Conservation (phyloP, 2,113 vertebrate genomes). For the Rhinoderma darwinii region DNA sequence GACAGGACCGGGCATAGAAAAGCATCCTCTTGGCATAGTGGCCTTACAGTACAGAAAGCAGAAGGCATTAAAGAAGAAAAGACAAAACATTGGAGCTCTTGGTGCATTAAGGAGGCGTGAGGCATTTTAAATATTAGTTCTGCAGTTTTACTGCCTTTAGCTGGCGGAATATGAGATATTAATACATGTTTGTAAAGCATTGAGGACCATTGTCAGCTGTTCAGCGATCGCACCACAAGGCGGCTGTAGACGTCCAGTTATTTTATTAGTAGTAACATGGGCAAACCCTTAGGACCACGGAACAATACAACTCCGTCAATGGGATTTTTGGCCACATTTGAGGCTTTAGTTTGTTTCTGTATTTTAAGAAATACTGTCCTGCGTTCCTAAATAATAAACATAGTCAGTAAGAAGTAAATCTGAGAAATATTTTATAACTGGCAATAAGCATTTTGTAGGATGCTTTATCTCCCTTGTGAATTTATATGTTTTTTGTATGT, state of each 20-base stretch:
- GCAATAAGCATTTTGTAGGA: background rate
- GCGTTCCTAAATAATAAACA: background rate
- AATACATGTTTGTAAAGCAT: constrained; percentile 18
- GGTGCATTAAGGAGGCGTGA: constrained; percentile 36
- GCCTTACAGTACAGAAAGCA: background rate
- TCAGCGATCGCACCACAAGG: constrained; percentile 70
- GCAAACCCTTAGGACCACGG: background rate
- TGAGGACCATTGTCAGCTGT: constrained; percentile 55
- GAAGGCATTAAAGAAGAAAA: background rate
- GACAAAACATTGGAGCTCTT: background rate
- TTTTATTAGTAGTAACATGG: constrained; percentile 57
- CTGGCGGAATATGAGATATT: constrained; percentile 16
- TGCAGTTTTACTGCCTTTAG: constrained; percentile 44
- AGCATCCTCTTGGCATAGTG: background rate
- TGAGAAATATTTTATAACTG: background rate
- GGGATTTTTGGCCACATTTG: background rate
- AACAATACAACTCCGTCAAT: background rate
- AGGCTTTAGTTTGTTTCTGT: background rate
- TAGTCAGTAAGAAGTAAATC: background rate
- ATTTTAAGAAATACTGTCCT: background rate
- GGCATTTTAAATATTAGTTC: constrained; percentile 37
- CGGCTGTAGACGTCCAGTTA: constrained; percentile 67
- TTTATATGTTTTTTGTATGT: background rate
- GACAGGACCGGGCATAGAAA: background rate
- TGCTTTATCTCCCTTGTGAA: too few relatives aligned